Evolutionary conservation across 2,888 invertebrate genomes (phyloP).

Genomic region (Agrotis exclamationis): DNA sequence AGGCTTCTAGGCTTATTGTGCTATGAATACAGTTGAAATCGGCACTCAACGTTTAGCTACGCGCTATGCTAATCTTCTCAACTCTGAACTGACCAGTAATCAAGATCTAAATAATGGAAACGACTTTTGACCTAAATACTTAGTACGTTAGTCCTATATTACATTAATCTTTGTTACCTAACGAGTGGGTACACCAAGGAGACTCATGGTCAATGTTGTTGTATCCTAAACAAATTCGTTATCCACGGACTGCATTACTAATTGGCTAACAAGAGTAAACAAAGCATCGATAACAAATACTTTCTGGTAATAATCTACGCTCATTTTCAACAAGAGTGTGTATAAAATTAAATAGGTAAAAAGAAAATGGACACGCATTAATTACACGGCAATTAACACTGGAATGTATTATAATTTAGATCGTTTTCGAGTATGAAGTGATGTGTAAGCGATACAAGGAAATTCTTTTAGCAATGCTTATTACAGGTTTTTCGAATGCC

Average conservation of each 20-base stretch:
- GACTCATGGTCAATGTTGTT: conserved; percentile 14
- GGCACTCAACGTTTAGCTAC: background rate
- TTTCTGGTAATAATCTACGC: conserved; percentile 12
- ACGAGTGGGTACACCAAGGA: conserved; percentile 12
- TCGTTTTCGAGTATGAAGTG: conserved; percentile 30
- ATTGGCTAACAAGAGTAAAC: conserved; percentile 18
- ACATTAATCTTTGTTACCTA: conserved; percentile 3
- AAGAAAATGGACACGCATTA: conserved; percentile 45
- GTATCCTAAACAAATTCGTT: conserved; percentile 28
- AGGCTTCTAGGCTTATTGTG: no score
- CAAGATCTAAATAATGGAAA: conserved; percentile 2
- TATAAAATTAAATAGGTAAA: conserved; percentile 41
- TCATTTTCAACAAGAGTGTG: conserved; percentile 20
- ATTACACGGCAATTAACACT: conserved; percentile 62
- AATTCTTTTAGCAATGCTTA: conserved; percentile 7
- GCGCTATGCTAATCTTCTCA: background rate
- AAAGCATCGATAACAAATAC: conserved; percentile 30
- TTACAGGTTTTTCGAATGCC: conserved; percentile 12
- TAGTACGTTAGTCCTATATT: background rate
- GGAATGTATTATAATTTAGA: conserved; percentile 44
- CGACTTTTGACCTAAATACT: background rate
- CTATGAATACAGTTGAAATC: background rate
- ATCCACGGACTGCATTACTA: conserved; percentile 22
- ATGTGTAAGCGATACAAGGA: conserved; percentile 5
- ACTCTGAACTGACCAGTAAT: background rate